Base-by-base conservation (phyloP, 2,113 vertebrate species). In the Otus sunia region DNA sequence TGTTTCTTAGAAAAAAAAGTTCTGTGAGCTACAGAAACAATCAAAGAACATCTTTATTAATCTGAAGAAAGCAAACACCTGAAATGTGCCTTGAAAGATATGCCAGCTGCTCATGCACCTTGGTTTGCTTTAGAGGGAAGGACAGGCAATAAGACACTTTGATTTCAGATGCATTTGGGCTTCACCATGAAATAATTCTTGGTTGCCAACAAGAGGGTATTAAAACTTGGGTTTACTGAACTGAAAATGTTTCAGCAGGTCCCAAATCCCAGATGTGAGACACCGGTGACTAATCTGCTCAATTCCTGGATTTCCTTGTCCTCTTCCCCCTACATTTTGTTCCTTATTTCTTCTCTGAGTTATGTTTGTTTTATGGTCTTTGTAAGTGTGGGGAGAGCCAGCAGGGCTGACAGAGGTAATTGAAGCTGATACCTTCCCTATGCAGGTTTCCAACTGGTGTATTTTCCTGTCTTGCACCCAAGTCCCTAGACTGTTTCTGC, bases 181-280 rank as follows among this genome's bases (percentile, higher is more conserved):
- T 50, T 72, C n/a, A 89, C 74, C 8, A 32, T 18, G n/a, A 60
- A 41, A 74, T 49, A 77, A 72, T 13, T 36, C 15, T 80, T 5
- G 11, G 68, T 55, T 32, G 45, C 29, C 36, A 47, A 96, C 77
- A 79, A 39, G 22, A 69, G 60, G 15, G 10, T 71, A 29, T 62
- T 91, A 89, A 92, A 94, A 94, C 85, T 94, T 89, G 27, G 45
- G 30, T 63, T 90, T 58, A 53, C 58, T 77, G 50, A 78, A 82
- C 52, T 50, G n/a, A 52, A 81, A 88, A 84, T 50, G 59, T 50
- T 85, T 56, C 68, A 73, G 20, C 43, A 82, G 9, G 22, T 50
- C 37, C 39, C 2, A 5, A 18, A 74, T 69, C 43, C 62, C 82
- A 87, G 71, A 50, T 47, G 21, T 3, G 10, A 93, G 72, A 74